A percentile compares a stretch with the other conserved stretches of the same genome.
These are phyloP conservation scores for Euschistus heros DNA, from an alignment of 1,140 invertebrate genomes.

Conservation along the genomic window DNA sequence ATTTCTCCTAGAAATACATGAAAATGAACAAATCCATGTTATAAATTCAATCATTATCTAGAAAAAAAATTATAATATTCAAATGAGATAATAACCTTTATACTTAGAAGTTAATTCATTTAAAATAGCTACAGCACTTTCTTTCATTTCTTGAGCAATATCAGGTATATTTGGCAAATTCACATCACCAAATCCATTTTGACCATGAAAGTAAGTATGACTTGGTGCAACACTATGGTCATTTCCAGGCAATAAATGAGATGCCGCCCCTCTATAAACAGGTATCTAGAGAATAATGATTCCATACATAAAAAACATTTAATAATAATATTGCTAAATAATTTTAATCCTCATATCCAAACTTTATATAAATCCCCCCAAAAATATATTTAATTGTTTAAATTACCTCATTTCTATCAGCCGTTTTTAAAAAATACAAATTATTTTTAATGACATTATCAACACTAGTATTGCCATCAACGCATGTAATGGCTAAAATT, in stretches of 20 bases:
- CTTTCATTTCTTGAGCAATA: slow-evolving; percentile 32
- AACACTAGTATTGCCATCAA: slow-evolving; percentile 49
- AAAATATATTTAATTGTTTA: background rate
- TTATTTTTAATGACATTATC: slow-evolving; percentile 40
- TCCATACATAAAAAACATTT: background rate
- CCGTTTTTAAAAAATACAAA: slow-evolving; percentile 12
- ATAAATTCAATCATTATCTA: background rate
- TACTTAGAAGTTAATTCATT: slow-evolving; percentile 39
- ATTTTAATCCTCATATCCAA: background rate
- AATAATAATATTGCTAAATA: background rate
- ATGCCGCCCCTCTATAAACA: slow-evolving; percentile 47
- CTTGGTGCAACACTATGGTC: slow-evolving; percentile 6
- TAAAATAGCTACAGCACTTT: slow-evolving; percentile 41
- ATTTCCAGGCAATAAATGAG: slow-evolving; percentile 34
- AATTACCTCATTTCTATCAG: slow-evolving; percentile 13
- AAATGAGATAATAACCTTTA: slow-evolving; percentile 26
- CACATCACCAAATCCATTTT: slow-evolving; percentile 55
- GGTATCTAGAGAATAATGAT: slow-evolving; percentile 43
- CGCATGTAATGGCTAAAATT: slow-evolving; percentile 49
- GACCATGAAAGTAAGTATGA: slow-evolving; percentile 40
- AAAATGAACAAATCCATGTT: background rate
- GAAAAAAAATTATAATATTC: background rate
- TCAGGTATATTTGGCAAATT: slow-evolving; percentile 33
- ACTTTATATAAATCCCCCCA: background rate
- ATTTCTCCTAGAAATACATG: slow-evolving; percentile 27